Conservation (phyloP, 2,888 invertebrate species). For the Stomorhina lunata region DNA sequence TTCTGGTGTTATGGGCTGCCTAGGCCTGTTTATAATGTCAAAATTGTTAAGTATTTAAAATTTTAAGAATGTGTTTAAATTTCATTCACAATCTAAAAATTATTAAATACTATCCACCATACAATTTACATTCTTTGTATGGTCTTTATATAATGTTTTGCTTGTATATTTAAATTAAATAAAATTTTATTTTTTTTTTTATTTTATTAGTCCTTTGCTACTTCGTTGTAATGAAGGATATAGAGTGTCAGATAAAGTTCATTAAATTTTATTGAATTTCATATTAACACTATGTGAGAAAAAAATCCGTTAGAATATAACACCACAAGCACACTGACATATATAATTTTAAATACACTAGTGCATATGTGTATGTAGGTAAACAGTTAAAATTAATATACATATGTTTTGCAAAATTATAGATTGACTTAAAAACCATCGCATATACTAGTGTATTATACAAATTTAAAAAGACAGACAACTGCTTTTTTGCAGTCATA, state of each 20-base stretch:
- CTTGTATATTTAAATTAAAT: conserved; percentile 5
- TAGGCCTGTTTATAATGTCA: too few species aligned
- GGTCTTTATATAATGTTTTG: neutral
- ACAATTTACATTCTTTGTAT: neutral
- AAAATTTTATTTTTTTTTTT: neutral
- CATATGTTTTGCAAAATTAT: neutral
- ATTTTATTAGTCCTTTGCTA: neutral
- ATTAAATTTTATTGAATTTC: conserved; percentile 51
- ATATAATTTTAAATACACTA: neutral
- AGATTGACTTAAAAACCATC: conserved; percentile 32
- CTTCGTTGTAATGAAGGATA: neutral
- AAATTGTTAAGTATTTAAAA: too few species aligned
- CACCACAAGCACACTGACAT: neutral
- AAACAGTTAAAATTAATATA: neutral
- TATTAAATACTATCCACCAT: neutral
- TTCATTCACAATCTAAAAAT: neutral
- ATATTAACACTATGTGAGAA: conserved; percentile 8
- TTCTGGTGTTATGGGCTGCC: too few species aligned
- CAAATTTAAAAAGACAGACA: conserved; percentile 10
- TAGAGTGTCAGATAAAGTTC: conserved; percentile 22
- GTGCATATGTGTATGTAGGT: neutral
- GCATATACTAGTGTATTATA: neutral
- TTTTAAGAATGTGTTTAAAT: neutral
- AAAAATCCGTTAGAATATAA: conserved; percentile 12
- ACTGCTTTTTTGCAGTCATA: conserved; percentile 22